A percentile compares a stretch with the other conserved stretches of the same genome.
These are phyloP conservation scores for Catajapyx aquilonaris DNA, from an alignment of 1,140 invertebrate species.

Conservation along the genomic window DNA sequence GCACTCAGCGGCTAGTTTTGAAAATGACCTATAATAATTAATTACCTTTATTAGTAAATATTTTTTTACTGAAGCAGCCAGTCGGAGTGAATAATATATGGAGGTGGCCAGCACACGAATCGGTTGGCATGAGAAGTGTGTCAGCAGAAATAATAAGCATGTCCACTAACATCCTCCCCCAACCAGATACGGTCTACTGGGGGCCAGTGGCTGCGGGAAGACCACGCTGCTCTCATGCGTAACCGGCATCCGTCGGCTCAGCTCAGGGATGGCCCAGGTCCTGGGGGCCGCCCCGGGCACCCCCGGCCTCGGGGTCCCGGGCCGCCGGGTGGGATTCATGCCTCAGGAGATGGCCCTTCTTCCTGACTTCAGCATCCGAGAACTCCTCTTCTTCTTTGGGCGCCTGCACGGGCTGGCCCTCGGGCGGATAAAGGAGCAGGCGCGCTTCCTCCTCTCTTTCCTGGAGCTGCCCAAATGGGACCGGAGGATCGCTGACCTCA, in stretches of 20 bases:
- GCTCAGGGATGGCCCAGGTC: conserved; percentile 60
- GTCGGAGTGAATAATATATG: too few relatives aligned
- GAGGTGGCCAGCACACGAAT: too few relatives aligned
- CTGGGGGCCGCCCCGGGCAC: conserved; percentile 61
- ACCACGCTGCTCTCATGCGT: conserved; percentile 67
- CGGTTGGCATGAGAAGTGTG: too few relatives aligned
- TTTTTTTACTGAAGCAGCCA: too few relatives aligned
- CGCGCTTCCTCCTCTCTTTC: conserved; percentile 74
- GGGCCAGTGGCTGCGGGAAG: conserved; percentile 64
- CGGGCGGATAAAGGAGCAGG: conserved; percentile 50
- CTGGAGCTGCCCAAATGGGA: conserved; percentile 67
- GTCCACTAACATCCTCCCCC: too few relatives aligned
- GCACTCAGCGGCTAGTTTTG: too few relatives aligned
- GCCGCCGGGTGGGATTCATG: too few relatives aligned
- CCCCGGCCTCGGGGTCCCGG: conserved; percentile 56
- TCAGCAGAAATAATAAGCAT: too few relatives aligned
- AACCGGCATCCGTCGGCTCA: conserved; percentile 50
- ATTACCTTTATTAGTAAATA: too few relatives aligned
- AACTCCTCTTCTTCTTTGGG: conserved; percentile 93
- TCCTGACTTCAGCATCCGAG: conserved; percentile 81
- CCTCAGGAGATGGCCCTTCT: conserved; percentile 89
- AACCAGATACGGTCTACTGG: conserved; percentile 58
- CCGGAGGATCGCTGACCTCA: conserved; percentile 68
- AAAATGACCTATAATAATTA: too few relatives aligned
- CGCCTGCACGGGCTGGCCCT: conserved; percentile 80